Evolutionary conservation across 2,113 vertebrate species (phyloP).

Genomic region (Leiothrix lutea): DNA sequence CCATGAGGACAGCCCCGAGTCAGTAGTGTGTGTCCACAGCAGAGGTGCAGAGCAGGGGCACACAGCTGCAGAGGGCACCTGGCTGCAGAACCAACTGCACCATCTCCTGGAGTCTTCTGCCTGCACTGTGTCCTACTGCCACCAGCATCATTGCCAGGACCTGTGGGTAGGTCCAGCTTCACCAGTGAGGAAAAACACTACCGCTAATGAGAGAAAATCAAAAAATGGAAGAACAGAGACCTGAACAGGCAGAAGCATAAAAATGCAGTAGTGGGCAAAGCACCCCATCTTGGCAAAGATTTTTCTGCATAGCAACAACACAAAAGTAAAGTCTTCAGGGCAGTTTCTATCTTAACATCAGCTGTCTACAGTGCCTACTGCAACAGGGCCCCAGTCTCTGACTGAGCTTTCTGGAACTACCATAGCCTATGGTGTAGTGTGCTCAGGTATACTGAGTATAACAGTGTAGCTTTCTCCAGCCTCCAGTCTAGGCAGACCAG

Average conservation of each 20-base stretch:
- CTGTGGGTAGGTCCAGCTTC: neutral
- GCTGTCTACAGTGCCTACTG: neutral
- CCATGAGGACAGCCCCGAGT: fast-evolving
- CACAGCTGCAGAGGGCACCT: neutral
- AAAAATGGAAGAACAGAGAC: neutral
- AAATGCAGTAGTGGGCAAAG: neutral
- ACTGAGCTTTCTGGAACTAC: neutral
- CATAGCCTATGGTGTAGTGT: no score
- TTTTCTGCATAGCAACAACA: neutral
- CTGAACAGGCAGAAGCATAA: neutral
- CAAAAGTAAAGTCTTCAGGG: neutral
- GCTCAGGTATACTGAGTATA: neutral
- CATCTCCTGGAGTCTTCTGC: neutral
- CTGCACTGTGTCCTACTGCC: neutral
- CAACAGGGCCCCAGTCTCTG: neutral
- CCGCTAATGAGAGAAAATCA: neutral
- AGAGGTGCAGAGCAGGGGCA: neutral
- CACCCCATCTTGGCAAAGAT: neutral
- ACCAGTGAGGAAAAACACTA: neutral
- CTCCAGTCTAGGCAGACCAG: neutral
- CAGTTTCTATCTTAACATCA: neutral
- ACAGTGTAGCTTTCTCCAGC: neutral
- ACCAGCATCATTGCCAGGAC: neutral
- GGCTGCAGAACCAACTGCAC: neutral
- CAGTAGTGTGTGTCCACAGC: neutral